These are phyloP conservation scores for Isaurus tuberculatus DNA, from an alignment of 92 coral and sea anemone species.

Conservation along the genomic window DNA sequence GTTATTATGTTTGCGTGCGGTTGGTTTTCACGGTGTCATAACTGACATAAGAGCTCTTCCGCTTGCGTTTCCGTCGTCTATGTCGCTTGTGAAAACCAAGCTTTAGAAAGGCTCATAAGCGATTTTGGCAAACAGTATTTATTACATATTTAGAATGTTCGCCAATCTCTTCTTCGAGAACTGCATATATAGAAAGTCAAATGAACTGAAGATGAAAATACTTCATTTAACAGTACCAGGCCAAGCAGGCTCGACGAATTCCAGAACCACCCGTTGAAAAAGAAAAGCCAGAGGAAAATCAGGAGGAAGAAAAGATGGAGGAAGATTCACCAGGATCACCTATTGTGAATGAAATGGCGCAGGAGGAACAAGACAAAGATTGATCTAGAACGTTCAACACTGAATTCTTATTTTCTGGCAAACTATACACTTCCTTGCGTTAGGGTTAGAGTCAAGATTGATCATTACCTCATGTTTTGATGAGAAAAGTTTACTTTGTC, in stretches of 20 bases:
- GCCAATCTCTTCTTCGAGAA: too few species aligned
- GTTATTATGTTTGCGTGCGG: too few species aligned
- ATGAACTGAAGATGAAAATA: neutral
- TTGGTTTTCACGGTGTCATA: too few species aligned
- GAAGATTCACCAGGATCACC: conserved; percentile 78
- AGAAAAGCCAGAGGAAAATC: conserved; percentile 45
- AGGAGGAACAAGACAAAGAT: conserved; percentile 13
- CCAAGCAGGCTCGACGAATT: conserved; percentile 59
- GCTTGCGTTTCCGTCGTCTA: too few species aligned
- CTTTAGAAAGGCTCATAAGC: too few species aligned
- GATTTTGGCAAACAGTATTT: too few species aligned
- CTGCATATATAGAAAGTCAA: too few species aligned
- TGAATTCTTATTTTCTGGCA: neutral
- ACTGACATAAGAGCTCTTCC: too few species aligned
- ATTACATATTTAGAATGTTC: too few species aligned
- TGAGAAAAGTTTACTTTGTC: too few species aligned
- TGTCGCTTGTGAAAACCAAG: too few species aligned
- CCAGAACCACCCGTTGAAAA: conserved; percentile 93
- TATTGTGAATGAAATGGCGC: conserved; percentile 84
- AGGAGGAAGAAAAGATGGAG: conserved; percentile 54
- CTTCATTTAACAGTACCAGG: conserved; percentile 64
- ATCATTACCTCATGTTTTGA: too few species aligned
- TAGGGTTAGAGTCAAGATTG: neutral
- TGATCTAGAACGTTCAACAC: conserved; percentile 62
- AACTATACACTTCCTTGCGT: neutral